These are phyloP conservation scores for Megamerina dolium DNA, from an alignment of 2,888 invertebrate genomes.

Conservation along the genomic window DNA sequence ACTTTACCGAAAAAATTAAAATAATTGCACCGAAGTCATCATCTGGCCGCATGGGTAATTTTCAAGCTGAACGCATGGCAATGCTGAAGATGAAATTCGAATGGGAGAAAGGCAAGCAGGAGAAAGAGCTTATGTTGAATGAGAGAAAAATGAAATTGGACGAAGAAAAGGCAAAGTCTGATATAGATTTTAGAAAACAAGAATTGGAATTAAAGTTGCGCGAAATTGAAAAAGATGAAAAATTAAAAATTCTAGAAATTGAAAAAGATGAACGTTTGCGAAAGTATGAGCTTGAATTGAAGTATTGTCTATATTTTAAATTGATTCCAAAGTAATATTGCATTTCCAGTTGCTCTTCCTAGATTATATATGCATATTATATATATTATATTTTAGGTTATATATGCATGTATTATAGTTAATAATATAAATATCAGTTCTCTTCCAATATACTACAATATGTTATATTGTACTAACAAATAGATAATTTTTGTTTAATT, in stretches of 20 bases:
- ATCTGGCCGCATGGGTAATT: constrained; percentile 1
- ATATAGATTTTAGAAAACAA: constrained; percentile 11
- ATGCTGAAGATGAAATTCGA: constrained; percentile 10
- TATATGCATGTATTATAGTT: too few species aligned
- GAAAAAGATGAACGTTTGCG: constrained; percentile 11
- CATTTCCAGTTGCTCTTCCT: too few species aligned
- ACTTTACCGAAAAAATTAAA: constrained; percentile 6
- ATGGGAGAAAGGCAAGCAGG: constrained; percentile 12
- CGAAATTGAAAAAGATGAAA: constrained; percentile 10
- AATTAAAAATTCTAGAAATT: constrained; percentile 6
- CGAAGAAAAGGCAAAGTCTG: constrained; percentile 12
- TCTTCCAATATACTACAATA: too few species aligned
- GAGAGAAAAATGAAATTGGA: constrained; percentile 11
- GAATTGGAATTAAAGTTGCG: constrained; percentile 10
- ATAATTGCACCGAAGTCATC: constrained; percentile 2
- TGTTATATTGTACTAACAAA: too few species aligned
- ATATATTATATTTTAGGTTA: too few species aligned
- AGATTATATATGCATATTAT: too few species aligned
- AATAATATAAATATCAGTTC: too few species aligned
- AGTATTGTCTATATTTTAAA: too few species aligned
- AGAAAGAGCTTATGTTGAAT: constrained; percentile 5
- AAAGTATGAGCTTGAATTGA: constrained; percentile 10
- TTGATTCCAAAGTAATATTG: too few species aligned
- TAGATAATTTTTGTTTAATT: too few species aligned
- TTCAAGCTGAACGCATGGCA: constrained; percentile 5